Base-by-base conservation (phyloP, 2,113 vertebrate species). In the Anolis carolinensis region DNA sequence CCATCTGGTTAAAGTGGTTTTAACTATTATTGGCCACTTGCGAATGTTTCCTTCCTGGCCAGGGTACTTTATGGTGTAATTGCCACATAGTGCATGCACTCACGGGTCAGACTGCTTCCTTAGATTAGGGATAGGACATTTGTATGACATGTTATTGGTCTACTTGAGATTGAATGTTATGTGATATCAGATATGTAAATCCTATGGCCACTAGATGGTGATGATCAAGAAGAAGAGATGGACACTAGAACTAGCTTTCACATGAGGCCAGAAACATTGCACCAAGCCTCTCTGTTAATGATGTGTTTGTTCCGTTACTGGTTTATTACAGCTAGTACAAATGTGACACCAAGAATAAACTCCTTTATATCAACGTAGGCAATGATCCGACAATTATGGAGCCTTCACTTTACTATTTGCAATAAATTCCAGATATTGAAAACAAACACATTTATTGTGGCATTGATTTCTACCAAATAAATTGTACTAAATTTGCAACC, bases 381-480 rank as follows among this genome's bases (percentile, higher is more conserved):
- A 13, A 59, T 44, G 14, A 79, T 36, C 20, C 25, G 32, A 9
- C 25, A 85, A 59, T 82, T 85, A 59, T 32, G 14, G 50, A 44
- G 18, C 34, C 25, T 68, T 68, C 27, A 30, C 27, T 86, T 71
- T 79, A 59, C 68, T 71, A 55, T 79, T 70, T 79, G 14, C n/a
- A 85, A 50, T 63, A 79, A 77, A 55, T 63, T 71, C 6, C 16
- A 36, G 14, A 68, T 85, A 52, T 70, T 25, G 48, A 32, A 77
- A 78, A 68, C 18, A 52, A 68, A 25, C 13, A 13, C 62, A 34
- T 70, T 71, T 77, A 65, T 59, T 13, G 32, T 36, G 48, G 75
- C 34, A 79, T 71, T 55, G 75, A 55, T 70, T 70, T 85, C 48
- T 55, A 71, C 16, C 77, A 77, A 78, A 84, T 78, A 77, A 77